Percentiles rank a stretch among this genome's conserved stretches.
Conservation (phyloP, 2,888 invertebrate species). For the Pogonocherus hispidulus region DNA sequence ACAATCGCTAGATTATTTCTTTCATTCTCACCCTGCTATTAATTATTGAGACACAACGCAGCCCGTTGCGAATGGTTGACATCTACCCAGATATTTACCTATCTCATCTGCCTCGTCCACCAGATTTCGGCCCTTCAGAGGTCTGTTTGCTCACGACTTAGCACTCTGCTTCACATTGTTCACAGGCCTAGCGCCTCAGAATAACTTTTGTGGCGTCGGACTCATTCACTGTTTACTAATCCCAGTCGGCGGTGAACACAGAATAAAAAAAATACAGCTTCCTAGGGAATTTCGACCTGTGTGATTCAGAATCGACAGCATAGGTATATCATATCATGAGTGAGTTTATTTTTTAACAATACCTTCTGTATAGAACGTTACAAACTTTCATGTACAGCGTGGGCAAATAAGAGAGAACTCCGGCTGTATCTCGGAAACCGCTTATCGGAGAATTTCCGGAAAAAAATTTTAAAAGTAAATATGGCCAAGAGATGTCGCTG, state of each 20-base stretch:
- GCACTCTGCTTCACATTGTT: conserved; percentile 42
- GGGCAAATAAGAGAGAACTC: too few species aligned
- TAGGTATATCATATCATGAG: too few species aligned
- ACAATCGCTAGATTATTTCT: conserved; percentile 18
- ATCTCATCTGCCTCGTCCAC: conserved; percentile 45
- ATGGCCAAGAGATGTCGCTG: too few species aligned
- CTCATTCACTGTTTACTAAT: conserved; percentile 31
- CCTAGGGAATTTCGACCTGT: too few species aligned
- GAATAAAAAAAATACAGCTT: background rate
- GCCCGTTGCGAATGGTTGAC: conserved; percentile 43
- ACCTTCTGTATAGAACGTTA: too few species aligned
- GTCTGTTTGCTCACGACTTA: conserved; percentile 44
- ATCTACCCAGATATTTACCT: conserved; percentile 43
- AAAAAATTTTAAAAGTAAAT: too few species aligned
- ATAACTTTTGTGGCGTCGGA: conserved; percentile 30
- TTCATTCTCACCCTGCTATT: conserved; percentile 46
- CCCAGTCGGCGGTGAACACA: conserved; percentile 24
- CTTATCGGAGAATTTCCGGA: too few species aligned
- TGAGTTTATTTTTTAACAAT: too few species aligned
- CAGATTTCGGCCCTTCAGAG: conserved; percentile 42
- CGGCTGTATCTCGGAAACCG: too few species aligned
- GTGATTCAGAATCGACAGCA: too few species aligned
- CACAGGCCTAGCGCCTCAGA: conserved; percentile 42
- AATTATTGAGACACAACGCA: conserved; percentile 43
- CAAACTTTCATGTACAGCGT: too few species aligned